A percentile compares a stretch with the other conserved stretches of the same genome.
phyloP scores from a whole-genome alignment of 2,888 invertebrate species.

The Alsophila aescularia region DNA sequence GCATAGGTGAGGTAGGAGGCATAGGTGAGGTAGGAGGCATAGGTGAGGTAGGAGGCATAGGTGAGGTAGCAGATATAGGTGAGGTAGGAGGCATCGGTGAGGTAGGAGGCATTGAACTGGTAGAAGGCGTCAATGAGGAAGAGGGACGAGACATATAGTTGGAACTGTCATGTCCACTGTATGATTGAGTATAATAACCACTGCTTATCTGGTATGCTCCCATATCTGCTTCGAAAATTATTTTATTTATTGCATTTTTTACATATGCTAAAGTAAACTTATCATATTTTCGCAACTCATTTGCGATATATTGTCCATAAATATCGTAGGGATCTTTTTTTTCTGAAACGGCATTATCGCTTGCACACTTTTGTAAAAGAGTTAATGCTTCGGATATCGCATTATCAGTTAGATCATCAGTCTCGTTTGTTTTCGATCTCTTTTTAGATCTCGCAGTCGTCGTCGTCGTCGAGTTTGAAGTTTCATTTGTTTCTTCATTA shows the following conservation, averaged over 20 bases:
- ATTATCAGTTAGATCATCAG: too few species aligned
- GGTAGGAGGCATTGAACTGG: not conserved
- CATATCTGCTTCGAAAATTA: not conserved
- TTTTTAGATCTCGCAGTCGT: too few species aligned
- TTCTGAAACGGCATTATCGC: slow-evolving; percentile 14
- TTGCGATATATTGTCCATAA: not conserved
- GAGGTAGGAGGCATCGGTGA: not conserved
- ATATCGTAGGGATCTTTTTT: not conserved
- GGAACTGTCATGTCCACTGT: not conserved
- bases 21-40: too few species aligned
- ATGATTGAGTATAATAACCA: slow-evolving; percentile 1
- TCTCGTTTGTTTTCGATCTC: too few species aligned
- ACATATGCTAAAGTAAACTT: not conserved
- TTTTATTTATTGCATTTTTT: not conserved
- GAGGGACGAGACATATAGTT: too few species aligned
- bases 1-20: too few species aligned
- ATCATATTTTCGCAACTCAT: not conserved
- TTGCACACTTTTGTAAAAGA: slow-evolving; percentile 16
- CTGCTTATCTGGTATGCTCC: not conserved
- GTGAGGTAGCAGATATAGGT: too few species aligned
- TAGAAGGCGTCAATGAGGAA: not conserved
- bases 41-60: too few species aligned
- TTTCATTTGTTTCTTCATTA: too few species aligned
- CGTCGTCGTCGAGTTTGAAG: too few species aligned
- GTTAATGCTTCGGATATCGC: too few species aligned